Base-by-base conservation (phyloP, 2,888 invertebrate species). In the Troides helena region DNA sequence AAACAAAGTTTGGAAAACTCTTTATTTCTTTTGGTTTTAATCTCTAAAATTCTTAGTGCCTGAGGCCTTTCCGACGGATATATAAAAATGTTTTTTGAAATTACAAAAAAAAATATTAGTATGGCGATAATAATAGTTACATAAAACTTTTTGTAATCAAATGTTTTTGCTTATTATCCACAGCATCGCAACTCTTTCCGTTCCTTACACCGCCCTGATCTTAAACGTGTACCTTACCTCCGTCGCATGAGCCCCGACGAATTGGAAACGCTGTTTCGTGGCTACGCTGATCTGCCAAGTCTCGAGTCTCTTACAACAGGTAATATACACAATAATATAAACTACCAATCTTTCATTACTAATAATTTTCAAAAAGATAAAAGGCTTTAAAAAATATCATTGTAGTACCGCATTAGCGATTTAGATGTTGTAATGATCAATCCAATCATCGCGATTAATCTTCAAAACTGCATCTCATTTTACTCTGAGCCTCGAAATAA, bases 111-210 rank as follows among this genome's bases (percentile, higher is more conserved):
- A 30, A 25, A 25, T 25, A 3, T 30, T 30, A 30, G 3, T 30
- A 30, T 30, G 3, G 30, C 30, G 30, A 30, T 30, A 30, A 30
- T 30, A 5, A 3, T 30, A 10, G 10, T 39, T 39, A 10, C 8
- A 10, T 1, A 39, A 10, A 30, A 30, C 5, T 30, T 39, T 0
- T 10, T 50, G 2, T 18, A 12, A 5, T 17, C 17, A 5, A 50
- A 50, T 14, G 50, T 12, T 50, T 50, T 50, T 50, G 50, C 50
- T 25, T 39, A 25, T 61, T 58, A 14, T 57, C n/a, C n/a, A 46
- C 77, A 92, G 92, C 89, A 89, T 76, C 88, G 92, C 70, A 92
- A 92, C 77, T 92, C 92, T 4, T 92, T 91, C 76, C 86, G 92
- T 56, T 79, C 88, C 70, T 87, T 92, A 2, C 92, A 92, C 76